Evolutionary conservation across 2,113 vertebrate species (phyloP).

Genomic region (Mirza zaza): DNA sequence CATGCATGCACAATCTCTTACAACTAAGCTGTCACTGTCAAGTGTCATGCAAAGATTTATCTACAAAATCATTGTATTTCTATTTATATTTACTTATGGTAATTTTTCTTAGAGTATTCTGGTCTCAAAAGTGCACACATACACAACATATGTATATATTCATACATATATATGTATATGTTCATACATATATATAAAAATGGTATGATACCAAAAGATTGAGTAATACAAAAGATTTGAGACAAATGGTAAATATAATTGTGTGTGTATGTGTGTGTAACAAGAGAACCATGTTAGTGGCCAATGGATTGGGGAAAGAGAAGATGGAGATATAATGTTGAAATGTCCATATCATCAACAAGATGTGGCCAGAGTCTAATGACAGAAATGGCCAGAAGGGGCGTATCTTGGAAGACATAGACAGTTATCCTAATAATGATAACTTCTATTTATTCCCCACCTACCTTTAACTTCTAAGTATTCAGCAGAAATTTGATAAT

Average conservation of each 20-base stretch:
- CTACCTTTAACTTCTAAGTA: background rate
- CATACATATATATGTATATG: background rate
- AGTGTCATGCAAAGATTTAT: background rate
- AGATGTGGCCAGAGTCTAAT: background rate
- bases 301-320: background rate
- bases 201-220: background rate
- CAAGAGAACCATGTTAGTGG: background rate
- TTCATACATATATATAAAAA: background rate
- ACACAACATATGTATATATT: background rate
- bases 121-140: background rate
- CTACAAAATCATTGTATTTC: background rate
- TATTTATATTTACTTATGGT: background rate
- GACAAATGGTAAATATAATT: background rate
- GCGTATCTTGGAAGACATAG: accelerated
- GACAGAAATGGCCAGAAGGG: background rate
- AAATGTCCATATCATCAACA: background rate
- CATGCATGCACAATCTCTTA: background rate
- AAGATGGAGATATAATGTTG: background rate
- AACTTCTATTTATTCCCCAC: accelerated
- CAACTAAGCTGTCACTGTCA: background rate
- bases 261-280: background rate
- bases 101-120: background rate
- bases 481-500: background rate
- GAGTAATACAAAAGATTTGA: background rate
- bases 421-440: background rate